Evolutionary conservation across 2,888 invertebrate genomes (phyloP).

Genomic region (Alentia gelatinosa): DNA sequence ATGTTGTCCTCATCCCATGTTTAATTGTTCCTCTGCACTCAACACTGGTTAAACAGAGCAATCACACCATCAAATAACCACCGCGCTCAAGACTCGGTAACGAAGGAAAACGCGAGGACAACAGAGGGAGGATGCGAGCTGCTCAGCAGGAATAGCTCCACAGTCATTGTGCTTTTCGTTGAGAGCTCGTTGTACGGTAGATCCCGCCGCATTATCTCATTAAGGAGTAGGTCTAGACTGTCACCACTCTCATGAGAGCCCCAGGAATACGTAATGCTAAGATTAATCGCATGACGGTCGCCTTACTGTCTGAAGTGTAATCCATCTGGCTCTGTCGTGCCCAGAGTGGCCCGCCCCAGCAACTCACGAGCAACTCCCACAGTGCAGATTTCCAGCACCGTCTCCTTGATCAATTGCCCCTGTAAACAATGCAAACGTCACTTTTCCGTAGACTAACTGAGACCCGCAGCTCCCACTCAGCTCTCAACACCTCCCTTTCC

Average conservation of each 20-base stretch:
- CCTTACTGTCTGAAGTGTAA: constrained; percentile 11
- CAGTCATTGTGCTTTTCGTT: background rate
- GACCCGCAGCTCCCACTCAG: too few species aligned
- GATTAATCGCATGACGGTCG: constrained; percentile 5
- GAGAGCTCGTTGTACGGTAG: background rate
- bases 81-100: too few species aligned
- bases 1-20: too few species aligned
- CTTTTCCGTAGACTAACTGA: too few species aligned
- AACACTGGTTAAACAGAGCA: too few species aligned
- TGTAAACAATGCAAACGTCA: background rate
- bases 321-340: background rate
- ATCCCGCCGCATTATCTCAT: constrained; percentile 34
- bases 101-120: too few species aligned
- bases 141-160: background rate
- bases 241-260: background rate
- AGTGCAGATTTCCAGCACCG: background rate
- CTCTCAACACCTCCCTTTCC: too few species aligned
- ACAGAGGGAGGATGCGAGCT: too few species aligned
- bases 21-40: too few species aligned
- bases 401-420: background rate
- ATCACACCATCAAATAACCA: too few species aligned
- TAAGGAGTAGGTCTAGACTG: background rate
- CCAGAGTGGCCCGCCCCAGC: background rate
- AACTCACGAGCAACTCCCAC: background rate
- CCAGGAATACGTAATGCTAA: background rate